Evolutionary conservation across 2,797 vertebrate genomes (phyloP), one percentile per base, ranked within the genome.

Genomic region (Sphenopsis melanotis): DNA sequence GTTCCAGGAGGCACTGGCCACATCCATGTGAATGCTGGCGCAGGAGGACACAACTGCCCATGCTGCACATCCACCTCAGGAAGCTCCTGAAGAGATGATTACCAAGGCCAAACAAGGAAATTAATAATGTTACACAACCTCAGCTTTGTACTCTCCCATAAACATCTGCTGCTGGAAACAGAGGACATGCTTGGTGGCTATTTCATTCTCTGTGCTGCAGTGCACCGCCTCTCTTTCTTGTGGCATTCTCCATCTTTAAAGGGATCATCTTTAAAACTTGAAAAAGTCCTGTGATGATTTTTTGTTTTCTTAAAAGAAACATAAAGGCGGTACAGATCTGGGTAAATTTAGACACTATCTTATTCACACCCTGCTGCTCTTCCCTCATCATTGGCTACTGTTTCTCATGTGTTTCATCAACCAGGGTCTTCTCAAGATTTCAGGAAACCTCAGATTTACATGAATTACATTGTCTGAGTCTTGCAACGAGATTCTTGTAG

Each of bases 51-150:
- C 4, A 17, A 39, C 57, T 68, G 49, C 70, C 80, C 46, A 24
- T 60, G 34, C 27, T 64, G 80, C 79, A 88, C 41, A 66, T 71
- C 30, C 61, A 86, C 37, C 36, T 83, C 86, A 93, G 86, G 77
- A 95, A 95, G 57, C 79, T 76, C 86, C 76, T 56, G 49, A 78
- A 80, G 47, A 59, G 41, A 53, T 27, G 64, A 77, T 52, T 89
- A 56, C 79, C 23, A n/a, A 75, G 72, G 42, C 37, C 65, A 94
- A 68, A 91, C 30, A 83, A 86, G 86, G 86, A 95, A 95, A 92
- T 86, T 2, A 90, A 91, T 88, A 86, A 78, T 41, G 27, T 52
- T 74, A 26, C 27, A 86, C 49, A 71, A 23, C 49, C 88, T 95
- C 90, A 77, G 37, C 75, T 88, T 90, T 77, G 39, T 53, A n/a